Conservation (phyloP, 2,888 invertebrate genomes). For the Autographa pulchrina region DNA sequence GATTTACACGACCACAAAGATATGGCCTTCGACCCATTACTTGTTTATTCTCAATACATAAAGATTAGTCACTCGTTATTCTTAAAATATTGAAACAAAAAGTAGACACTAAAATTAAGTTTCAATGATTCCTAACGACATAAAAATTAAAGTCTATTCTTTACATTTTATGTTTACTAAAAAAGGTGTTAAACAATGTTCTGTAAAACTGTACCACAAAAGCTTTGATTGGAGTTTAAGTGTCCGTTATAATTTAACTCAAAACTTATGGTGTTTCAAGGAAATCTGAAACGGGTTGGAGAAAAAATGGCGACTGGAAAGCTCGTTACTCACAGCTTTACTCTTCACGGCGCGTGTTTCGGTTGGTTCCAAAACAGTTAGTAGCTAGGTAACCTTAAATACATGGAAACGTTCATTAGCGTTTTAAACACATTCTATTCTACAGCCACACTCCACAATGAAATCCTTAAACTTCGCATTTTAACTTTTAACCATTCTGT, state of each 20-base stretch:
- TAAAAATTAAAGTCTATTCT: constrained; percentile 26
- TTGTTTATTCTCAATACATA: constrained; percentile 30
- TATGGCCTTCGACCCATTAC: constrained; percentile 46
- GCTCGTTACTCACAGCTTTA: constrained; percentile 80
- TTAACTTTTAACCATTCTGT: background rate
- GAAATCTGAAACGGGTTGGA: constrained; percentile 71
- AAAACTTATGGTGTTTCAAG: constrained; percentile 64
- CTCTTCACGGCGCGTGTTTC: constrained; percentile 68
- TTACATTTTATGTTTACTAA: constrained; percentile 29
- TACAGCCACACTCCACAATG: background rate
- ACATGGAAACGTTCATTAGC: background rate
- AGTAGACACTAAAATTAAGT: constrained; percentile 16
- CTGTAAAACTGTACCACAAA: constrained; percentile 11
- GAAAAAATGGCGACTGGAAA: constrained; percentile 78
- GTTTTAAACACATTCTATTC: background rate
- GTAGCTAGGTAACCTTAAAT: background rate
- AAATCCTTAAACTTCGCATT: background rate
- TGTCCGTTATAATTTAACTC: constrained; percentile 11
- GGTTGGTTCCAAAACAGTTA: constrained; percentile 67
- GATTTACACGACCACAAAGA: constrained; percentile 30
- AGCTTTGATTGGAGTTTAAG: constrained; percentile 12
- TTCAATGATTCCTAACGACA: constrained; percentile 33
- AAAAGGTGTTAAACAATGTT: constrained; percentile 10
- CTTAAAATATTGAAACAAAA: constrained; percentile 32
- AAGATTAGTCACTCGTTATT: constrained; percentile 3